Evolutionary conservation across 1,140 invertebrate genomes (phyloP).

Genomic region (Macrotrachela quadricornifera): DNA sequence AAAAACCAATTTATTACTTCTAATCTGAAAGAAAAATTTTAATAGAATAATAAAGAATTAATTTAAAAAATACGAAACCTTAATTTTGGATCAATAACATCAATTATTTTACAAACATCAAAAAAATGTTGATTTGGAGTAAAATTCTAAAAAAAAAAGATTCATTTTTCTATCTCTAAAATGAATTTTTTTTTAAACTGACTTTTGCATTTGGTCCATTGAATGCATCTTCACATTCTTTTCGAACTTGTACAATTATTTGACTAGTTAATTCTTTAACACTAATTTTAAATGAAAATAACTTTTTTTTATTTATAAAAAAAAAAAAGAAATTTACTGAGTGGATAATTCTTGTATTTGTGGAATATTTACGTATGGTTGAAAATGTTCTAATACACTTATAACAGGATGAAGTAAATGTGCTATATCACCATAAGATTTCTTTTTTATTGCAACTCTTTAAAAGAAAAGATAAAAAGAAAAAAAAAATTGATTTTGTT

Average conservation of each 20-base stretch:
- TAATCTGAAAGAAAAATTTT: constrained; percentile 35
- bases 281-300: no score
- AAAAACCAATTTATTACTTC: constrained; percentile 81
- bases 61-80: no score
- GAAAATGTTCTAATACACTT: constrained; percentile 73
- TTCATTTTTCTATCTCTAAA: constrained; percentile 5
- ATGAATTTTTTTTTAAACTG: neutral
- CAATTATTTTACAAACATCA: constrained; percentile 76
- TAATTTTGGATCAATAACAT: constrained; percentile 66
- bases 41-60: no score
- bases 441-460: neutral
- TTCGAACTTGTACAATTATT: constrained; percentile 65
- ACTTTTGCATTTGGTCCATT: constrained; percentile 48
- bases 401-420: constrained; percentile 82
- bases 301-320: no score
- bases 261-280: constrained; percentile 62
- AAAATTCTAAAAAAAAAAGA: constrained; percentile 32
- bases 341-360: constrained; percentile 62
- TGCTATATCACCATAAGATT: constrained; percentile 72
- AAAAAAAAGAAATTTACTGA: no score
- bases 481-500: no score
- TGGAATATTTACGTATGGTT: constrained; percentile 55
- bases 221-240: constrained; percentile 82
- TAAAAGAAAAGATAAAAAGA: no score
- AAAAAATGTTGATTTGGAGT: constrained; percentile 46